A percentile compares a stretch with the other conserved stretches of the same genome.
phyloP scores from a whole-genome alignment of 2,113 vertebrate species.

The Solenodon paradoxus region DNA sequence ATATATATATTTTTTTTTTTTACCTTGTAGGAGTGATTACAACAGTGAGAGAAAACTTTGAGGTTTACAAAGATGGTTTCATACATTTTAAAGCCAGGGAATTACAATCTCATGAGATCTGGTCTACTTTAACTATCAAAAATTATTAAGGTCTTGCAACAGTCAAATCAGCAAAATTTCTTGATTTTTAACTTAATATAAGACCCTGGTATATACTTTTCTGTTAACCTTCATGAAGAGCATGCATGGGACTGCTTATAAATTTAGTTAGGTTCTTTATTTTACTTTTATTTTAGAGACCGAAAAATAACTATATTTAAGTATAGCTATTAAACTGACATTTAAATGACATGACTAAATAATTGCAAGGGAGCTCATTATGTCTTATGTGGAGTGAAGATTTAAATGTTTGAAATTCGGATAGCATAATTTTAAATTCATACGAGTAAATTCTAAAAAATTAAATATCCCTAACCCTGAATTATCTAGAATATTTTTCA shows the following conservation, averaged over 20 bases:
- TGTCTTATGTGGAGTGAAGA: background rate
- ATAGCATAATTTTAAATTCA: background rate
- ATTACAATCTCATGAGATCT: background rate
- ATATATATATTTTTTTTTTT: too few species aligned
- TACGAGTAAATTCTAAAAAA: background rate
- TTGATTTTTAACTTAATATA: background rate
- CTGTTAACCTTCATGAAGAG: background rate
- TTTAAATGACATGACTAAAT: background rate
- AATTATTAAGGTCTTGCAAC: background rate
- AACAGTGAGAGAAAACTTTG: background rate
- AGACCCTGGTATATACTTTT: background rate
- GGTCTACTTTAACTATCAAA: background rate
- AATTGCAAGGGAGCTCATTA: too few species aligned
- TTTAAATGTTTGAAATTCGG: background rate
- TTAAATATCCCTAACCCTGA: background rate
- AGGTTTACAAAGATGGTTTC: background rate
- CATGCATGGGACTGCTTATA: background rate
- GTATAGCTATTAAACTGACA: too few species aligned
- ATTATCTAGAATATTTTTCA: background rate
- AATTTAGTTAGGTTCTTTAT: background rate
- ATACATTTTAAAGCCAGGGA: background rate
- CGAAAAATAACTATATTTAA: background rate
- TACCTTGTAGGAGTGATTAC: background rate
- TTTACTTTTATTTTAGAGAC: slow-evolving; percentile 20
- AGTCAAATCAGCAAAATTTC: background rate